Evolutionary conservation across 2,888 invertebrate species (phyloP).

Genomic region (Blomia tropicalis): DNA sequence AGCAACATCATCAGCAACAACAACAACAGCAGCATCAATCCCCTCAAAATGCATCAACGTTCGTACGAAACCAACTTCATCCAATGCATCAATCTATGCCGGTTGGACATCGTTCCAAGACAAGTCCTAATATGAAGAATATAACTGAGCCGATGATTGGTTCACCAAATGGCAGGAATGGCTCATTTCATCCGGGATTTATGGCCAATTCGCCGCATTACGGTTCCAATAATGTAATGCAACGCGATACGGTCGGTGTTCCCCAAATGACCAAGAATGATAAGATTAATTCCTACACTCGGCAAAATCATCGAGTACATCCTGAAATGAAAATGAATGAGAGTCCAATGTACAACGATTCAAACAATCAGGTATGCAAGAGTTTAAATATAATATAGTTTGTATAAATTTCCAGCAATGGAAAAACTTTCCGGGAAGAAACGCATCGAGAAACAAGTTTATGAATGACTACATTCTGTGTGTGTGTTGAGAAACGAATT

Average conservation of each 20-base stretch:
- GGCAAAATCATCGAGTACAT: conserved; percentile 10
- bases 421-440: too few species aligned
- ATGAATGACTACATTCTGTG: too few species aligned
- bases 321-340: background rate
- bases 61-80: conserved; percentile 28
- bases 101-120: background rate
- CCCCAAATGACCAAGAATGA: background rate
- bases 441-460: too few species aligned
- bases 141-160: background rate
- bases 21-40: conserved; percentile 25
- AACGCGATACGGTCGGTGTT: background rate
- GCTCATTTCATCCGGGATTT: background rate
- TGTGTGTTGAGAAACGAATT: too few species aligned
- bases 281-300: background rate
- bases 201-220: background rate
- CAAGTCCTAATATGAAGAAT: background rate
- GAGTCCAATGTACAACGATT: background rate
- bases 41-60: background rate
- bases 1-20: too few species aligned
- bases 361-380: background rate
- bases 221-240: background rate
- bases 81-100: conserved; percentile 27
- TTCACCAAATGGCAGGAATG: conserved; percentile 5
- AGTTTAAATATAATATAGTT: too few species aligned
- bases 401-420: too few species aligned